Evolutionary conservation across 2,888 invertebrate genomes (phyloP).

Genomic region (Cheilosia pagana): DNA sequence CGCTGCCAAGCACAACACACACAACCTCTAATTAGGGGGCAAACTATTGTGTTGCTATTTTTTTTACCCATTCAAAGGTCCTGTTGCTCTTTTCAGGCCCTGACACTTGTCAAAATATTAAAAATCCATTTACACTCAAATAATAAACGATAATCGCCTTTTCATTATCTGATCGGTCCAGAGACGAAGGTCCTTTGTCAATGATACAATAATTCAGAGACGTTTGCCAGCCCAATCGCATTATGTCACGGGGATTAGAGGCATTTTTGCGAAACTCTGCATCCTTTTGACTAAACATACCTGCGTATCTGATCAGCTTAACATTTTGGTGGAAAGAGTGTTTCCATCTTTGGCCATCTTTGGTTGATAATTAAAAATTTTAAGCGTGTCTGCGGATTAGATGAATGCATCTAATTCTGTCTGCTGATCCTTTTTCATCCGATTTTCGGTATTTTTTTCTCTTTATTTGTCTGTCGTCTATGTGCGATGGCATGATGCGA

Average conservation of each 20-base stretch:
- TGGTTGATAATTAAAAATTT: conserved; percentile 48
- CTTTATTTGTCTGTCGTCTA: not conserved
- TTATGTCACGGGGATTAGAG: conserved; percentile 69
- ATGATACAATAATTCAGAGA: not conserved
- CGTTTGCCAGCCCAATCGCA: conserved; percentile 39
- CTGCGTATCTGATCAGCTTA: conserved; percentile 53
- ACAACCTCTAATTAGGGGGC: conserved; percentile 54
- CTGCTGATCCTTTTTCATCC: conserved; percentile 41
- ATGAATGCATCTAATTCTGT: conserved; percentile 32
- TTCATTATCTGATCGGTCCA: conserved; percentile 34
- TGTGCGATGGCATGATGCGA: conserved; percentile 45
- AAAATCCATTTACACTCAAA: conserved; percentile 66
- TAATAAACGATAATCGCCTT: conserved; percentile 59
- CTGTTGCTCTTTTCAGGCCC: conserved; percentile 1
- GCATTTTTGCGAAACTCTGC: conserved; percentile 54
- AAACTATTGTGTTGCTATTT: conserved; percentile 30
- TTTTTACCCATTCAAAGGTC: conserved; percentile 8
- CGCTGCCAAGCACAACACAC: not conserved
- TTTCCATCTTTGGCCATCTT: conserved; percentile 52
- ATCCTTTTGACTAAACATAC: conserved; percentile 36
- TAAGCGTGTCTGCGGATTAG: conserved; percentile 51
- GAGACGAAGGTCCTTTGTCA: conserved; percentile 42
- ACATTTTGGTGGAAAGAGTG: conserved; percentile 1
- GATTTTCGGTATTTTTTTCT: conserved; percentile 22
- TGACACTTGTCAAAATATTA: conserved; percentile 71